These are phyloP conservation scores for Drosophila bocki DNA, from an alignment of 1,140 invertebrate genomes.

Conservation along the genomic window DNA sequence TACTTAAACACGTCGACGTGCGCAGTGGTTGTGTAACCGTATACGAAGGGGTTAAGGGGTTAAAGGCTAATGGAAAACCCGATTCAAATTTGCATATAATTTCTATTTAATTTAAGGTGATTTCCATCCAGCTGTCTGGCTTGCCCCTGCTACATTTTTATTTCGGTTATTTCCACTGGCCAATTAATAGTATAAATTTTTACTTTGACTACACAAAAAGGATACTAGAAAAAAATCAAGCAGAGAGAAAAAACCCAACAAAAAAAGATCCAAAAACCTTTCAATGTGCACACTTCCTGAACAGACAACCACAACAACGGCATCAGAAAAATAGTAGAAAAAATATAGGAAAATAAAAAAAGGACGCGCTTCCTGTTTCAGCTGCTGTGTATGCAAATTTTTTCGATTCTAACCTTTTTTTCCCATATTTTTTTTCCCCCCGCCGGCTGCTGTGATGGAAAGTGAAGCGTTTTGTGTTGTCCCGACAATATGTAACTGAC, in stretches of 20 bases:
- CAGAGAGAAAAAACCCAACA: neutral
- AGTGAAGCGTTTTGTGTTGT: slow-evolving; percentile 81
- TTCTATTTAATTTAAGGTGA: slow-evolving; percentile 69
- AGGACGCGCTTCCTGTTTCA: slow-evolving; percentile 68
- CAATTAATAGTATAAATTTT: slow-evolving; percentile 75
- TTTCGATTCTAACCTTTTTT: slow-evolving; percentile 73
- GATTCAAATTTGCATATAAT: slow-evolving; percentile 78
- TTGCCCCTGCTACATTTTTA: slow-evolving; percentile 4
- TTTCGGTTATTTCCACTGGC: slow-evolving; percentile 41
- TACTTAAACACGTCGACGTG: slow-evolving; percentile 83
- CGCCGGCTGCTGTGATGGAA: slow-evolving; percentile 54
- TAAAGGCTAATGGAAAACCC: slow-evolving; percentile 67
- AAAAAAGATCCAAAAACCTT: slow-evolving; percentile 40
- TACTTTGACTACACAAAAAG: slow-evolving; percentile 56
- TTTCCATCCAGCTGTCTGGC: slow-evolving; percentile 2
- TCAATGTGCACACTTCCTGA: slow-evolving; percentile 76
- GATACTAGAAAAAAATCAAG: slow-evolving; percentile 7
- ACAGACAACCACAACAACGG: slow-evolving; percentile 66
- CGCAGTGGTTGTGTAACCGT: slow-evolving; percentile 49
- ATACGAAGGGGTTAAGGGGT: slow-evolving; percentile 55
- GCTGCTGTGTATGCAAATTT: slow-evolving; percentile 82
- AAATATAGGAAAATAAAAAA: slow-evolving; percentile 37
- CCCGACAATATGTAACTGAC: slow-evolving; percentile 82
- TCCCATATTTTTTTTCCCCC: slow-evolving; percentile 26
- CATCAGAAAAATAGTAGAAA: slow-evolving; percentile 23